These are phyloP conservation scores for Hirundo rustica DNA, from an alignment of 2,797 vertebrate genomes.

Conservation along the genomic window DNA sequence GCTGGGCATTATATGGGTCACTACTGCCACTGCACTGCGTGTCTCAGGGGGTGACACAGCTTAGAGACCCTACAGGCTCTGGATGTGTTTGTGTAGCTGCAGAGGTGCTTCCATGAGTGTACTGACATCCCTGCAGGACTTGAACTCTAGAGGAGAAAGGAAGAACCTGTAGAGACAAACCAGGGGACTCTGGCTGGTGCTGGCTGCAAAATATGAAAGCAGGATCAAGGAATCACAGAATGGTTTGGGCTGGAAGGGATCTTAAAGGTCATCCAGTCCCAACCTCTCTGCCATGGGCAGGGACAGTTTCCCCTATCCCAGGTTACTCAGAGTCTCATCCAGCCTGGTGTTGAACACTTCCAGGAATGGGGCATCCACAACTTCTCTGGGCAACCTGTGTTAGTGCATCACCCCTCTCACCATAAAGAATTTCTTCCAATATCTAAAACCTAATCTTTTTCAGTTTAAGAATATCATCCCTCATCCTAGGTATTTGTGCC, in stretches of 20 bases:
- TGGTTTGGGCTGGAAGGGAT: background rate
- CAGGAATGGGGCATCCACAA: background rate
- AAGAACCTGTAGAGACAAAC: accelerated
- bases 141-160: background rate
- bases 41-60: too few relatives aligned
- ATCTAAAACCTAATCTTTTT: background rate
- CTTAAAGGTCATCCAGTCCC: background rate
- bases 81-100: background rate
- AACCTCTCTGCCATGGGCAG: background rate
- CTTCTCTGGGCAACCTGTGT: background rate
- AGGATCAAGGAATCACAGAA: background rate
- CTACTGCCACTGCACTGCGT: background rate
- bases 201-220: background rate
- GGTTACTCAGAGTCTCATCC: background rate
- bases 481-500: background rate
- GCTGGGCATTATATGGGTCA: background rate
- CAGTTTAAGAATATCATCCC: background rate
- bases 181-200: background rate
- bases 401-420: background rate
- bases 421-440: background rate
- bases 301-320: background rate
- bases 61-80: background rate
- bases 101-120: background rate
- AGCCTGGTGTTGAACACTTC: background rate
- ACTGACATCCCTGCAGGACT: background rate